These are phyloP conservation scores for Ciconia boyciana DNA, from an alignment of 2,113 vertebrate genomes.

Conservation along the genomic window DNA sequence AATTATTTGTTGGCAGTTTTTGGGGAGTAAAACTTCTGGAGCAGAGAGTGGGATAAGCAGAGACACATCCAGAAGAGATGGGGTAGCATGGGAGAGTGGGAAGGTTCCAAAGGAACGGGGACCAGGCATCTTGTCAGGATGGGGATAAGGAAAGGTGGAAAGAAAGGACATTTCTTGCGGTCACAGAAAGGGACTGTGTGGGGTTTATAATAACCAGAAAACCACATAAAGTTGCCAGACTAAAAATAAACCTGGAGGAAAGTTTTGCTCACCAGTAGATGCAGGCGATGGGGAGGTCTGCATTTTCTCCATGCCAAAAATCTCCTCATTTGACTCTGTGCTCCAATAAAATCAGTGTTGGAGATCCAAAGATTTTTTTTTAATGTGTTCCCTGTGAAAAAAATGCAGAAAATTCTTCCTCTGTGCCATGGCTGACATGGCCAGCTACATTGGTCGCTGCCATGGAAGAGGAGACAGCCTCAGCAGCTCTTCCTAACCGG, in stretches of 20 bases:
- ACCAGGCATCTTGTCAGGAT: background rate
- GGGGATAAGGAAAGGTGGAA: background rate
- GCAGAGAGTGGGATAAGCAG: background rate
- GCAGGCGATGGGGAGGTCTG: background rate
- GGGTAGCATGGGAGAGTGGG: background rate
- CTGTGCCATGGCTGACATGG: fast-evolving
- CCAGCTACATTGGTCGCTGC: fast-evolving
- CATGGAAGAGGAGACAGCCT: background rate
- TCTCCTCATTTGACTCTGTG: background rate
- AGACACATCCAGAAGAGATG: background rate
- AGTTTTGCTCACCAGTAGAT: background rate
- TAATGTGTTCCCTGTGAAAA: background rate
- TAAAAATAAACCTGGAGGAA: background rate
- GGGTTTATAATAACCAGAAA: background rate
- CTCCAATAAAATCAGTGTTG: background rate
- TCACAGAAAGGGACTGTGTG: background rate
- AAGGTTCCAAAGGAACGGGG: background rate
- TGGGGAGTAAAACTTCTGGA: background rate
- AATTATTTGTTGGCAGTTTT: background rate
- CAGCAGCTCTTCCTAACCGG: background rate
- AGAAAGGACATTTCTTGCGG: background rate
- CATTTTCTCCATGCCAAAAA: background rate
- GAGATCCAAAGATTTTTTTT: background rate
- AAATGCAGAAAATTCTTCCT: background rate
- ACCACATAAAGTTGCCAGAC: background rate